Percentiles rank a stretch among this genome's conserved stretches.
These are phyloP conservation scores for Coptotermes formosanus DNA, from an alignment of 1,140 invertebrate species.

Conservation along the genomic window DNA sequence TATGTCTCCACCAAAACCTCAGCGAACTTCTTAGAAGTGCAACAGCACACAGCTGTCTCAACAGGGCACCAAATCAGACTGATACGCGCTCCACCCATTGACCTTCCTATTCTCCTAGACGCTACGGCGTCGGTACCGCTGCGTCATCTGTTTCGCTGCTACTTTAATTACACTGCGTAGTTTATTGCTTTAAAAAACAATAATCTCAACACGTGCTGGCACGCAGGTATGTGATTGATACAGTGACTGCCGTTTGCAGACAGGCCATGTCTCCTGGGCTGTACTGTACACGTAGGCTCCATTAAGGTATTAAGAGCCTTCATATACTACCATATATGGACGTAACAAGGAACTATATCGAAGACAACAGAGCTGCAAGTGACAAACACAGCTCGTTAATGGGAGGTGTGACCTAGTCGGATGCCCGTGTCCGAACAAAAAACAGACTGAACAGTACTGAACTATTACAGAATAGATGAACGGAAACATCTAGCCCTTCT, in stretches of 20 bases:
- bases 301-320: constrained; percentile 4
- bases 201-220: background rate
- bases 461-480: background rate
- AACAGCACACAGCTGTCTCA: too few species aligned
- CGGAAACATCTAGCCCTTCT: background rate
- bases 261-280: background rate
- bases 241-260: background rate
- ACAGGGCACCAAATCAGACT: too few species aligned
- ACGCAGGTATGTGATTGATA: background rate
- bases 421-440: background rate
- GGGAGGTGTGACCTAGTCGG: background rate
- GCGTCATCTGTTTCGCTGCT: too few species aligned
- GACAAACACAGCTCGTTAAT: background rate
- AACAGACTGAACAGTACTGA: background rate
- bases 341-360: background rate
- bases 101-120: too few species aligned
- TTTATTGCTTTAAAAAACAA: background rate
- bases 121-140: too few species aligned
- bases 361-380: background rate
- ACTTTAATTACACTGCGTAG: too few species aligned
- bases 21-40: too few species aligned
- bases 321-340: background rate
- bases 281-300: background rate
- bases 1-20: too few species aligned
- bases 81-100: too few species aligned